Evolutionary conservation across 2,888 invertebrate genomes (phyloP).

Genomic region (Cosmorhoe ocellata): DNA sequence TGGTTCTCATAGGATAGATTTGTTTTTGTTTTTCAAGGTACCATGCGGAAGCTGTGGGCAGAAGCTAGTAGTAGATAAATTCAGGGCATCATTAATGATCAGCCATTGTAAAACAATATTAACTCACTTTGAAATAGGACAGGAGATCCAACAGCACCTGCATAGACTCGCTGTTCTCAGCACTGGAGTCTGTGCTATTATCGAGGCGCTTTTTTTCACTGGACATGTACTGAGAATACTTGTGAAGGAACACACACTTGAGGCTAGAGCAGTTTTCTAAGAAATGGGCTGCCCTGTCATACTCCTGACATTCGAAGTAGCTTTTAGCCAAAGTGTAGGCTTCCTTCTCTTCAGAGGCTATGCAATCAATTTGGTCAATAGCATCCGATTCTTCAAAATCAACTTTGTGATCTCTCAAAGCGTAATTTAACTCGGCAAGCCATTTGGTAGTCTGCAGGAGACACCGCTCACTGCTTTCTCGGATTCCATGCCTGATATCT

Average conservation of each 20-base stretch:
- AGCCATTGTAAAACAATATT: too few relatives aligned
- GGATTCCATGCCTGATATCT: constrained; percentile 68
- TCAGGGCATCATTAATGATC: too few relatives aligned
- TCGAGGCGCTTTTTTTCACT: constrained; percentile 95
- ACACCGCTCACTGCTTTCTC: constrained; percentile 90
- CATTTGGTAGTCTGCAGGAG: constrained; percentile 92
- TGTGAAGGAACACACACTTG: constrained; percentile 91
- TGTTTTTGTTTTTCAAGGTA: too few relatives aligned
- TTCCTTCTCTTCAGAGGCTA: constrained; percentile 85
- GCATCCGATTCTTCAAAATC: constrained; percentile 72
- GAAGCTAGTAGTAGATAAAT: too few relatives aligned
- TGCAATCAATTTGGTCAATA: constrained; percentile 60
- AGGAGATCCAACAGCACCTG: constrained; percentile 71
- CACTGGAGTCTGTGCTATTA: constrained; percentile 77
- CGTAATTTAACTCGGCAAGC: constrained; percentile 92
- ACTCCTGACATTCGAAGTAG: constrained; percentile 95
- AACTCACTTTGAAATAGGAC: constrained; percentile 70
- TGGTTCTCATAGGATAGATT: too few relatives aligned
- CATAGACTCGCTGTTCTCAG: constrained; percentile 68
- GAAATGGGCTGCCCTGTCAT: constrained; percentile 93
- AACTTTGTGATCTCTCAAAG: constrained; percentile 86
- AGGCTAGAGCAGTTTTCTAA: constrained; percentile 86
- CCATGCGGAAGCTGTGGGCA: too few relatives aligned
- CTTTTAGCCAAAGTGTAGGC: constrained; percentile 90
- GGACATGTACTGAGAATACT: constrained; percentile 93